These are phyloP conservation scores for Monodelphis domestica DNA, from an alignment of 2,797 vertebrate species.

Conservation along the genomic window DNA sequence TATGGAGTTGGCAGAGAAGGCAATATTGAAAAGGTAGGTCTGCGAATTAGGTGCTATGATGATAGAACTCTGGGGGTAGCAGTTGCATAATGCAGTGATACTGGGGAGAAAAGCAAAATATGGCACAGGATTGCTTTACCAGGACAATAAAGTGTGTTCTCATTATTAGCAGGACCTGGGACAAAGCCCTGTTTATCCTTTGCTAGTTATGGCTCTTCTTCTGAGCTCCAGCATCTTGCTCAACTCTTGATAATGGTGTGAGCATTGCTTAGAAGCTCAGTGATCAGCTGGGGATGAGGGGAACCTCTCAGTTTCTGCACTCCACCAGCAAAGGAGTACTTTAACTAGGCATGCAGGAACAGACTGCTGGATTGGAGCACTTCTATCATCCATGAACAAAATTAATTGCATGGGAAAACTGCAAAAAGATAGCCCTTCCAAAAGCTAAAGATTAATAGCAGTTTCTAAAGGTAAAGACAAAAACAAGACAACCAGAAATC, in stretches of 20 bases:
- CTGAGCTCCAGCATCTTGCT: background rate
- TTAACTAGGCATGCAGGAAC: background rate
- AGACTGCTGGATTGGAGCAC: background rate
- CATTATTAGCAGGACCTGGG: background rate
- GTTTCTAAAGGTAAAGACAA: conserved; percentile 47
- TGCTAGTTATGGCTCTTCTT: background rate
- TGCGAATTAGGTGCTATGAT: background rate
- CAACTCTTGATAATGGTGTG: background rate
- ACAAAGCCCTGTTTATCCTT: background rate
- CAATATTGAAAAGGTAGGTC: background rate
- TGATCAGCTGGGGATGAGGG: background rate
- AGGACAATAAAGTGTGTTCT: background rate
- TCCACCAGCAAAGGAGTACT: background rate
- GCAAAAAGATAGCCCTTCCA: conserved; percentile 32
- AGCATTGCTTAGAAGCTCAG: background rate
- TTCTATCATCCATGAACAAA: conserved; percentile 25
- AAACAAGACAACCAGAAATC: conserved; percentile 44
- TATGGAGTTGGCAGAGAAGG: background rate
- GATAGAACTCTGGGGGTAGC: background rate
- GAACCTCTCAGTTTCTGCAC: conserved; percentile 1
- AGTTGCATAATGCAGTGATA: background rate
- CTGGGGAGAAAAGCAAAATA: background rate
- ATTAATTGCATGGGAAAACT: conserved; percentile 42
- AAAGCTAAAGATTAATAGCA: conserved; percentile 10
- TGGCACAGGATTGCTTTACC: background rate